phyloP scores from a whole-genome alignment of 2,888 invertebrate species.

The Drosophila affinis region DNA sequence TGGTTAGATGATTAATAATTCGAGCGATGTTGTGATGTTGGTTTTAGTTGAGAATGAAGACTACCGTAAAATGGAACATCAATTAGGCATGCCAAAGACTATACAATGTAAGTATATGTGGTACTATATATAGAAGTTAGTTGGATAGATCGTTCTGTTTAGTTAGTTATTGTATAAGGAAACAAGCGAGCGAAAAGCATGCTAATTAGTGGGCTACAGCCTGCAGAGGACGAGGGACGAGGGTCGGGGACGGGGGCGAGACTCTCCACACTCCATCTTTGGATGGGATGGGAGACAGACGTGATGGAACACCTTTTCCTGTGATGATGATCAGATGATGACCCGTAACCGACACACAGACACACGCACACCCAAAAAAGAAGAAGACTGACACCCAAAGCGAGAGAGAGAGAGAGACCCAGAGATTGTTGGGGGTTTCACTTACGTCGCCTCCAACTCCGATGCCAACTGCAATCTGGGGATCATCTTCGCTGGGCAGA shows the following conservation, averaged over 20 bases:
- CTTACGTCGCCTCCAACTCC: constrained; percentile 57
- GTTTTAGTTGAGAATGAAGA: constrained; percentile 22
- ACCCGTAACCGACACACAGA: constrained; percentile 14
- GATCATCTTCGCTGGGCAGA: constrained; percentile 61
- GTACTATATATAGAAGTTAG: not conserved
- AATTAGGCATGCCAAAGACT: constrained; percentile 62
- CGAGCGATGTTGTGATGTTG: constrained; percentile 7
- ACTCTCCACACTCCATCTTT: not conserved
- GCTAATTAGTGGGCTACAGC: constrained; percentile 22
- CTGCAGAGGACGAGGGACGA: not conserved
- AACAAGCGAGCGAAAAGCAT: constrained; percentile 19
- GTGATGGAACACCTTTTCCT: constrained; percentile 32
- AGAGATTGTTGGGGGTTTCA: constrained; percentile 41
- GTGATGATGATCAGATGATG: constrained; percentile 23
- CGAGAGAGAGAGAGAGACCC: constrained; percentile 4
- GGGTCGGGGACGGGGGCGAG: not conserved
- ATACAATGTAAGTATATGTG: constrained; percentile 17
- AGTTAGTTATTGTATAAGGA: constrained; percentile 7
- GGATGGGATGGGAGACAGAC: constrained; percentile 4
- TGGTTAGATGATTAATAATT: constrained; percentile 34
- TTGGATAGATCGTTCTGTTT: constrained; percentile 18
- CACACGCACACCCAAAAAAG: not conserved
- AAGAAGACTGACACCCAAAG: constrained; percentile 11
- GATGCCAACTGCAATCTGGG: not conserved
- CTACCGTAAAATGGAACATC: constrained; percentile 45